These are phyloP conservation scores for Volucella inflata DNA, from an alignment of 2,888 invertebrate species.

Conservation along the genomic window DNA sequence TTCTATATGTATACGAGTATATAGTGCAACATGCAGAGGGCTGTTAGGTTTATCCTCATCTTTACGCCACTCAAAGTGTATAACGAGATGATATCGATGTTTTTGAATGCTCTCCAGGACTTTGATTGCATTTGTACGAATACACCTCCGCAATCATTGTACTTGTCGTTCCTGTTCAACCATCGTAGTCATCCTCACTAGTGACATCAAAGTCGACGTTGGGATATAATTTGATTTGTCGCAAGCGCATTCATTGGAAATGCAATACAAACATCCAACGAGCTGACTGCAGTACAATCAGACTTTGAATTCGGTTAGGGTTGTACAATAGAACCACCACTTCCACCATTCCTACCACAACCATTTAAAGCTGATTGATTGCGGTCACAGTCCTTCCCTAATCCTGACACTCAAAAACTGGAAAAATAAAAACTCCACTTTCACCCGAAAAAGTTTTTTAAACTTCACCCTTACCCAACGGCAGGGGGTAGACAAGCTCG, in stretches of 20 bases:
- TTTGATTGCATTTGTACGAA: conserved; percentile 61
- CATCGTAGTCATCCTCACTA: not conserved
- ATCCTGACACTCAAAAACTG: conserved; percentile 20
- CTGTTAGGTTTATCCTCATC: conserved; percentile 22
- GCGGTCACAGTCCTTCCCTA: conserved; percentile 44
- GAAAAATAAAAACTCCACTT: conserved; percentile 12
- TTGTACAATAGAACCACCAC: conserved; percentile 23
- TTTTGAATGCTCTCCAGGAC: conserved; percentile 50
- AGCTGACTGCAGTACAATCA: conserved; percentile 10
- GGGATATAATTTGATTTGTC: conserved; percentile 70
- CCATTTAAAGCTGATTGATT: conserved; percentile 71
- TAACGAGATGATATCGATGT: conserved; percentile 55
- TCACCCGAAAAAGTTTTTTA: conserved; percentile 23
- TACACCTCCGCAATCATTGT: conserved; percentile 24
- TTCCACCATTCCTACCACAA: not conserved
- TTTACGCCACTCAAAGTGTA: conserved; percentile 45
- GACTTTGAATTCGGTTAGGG: conserved; percentile 3
- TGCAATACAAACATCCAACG: conserved; percentile 60
- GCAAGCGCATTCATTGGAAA: conserved; percentile 67
- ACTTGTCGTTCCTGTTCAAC: too few species aligned
- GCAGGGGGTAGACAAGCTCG: not conserved
- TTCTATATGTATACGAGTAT: not conserved
- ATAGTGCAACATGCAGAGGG: not conserved
- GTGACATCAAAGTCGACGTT: not conserved
- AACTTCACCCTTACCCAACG: not conserved